Conservation (phyloP, 2,797 vertebrate species). For the Neostethus bicornis region DNA sequence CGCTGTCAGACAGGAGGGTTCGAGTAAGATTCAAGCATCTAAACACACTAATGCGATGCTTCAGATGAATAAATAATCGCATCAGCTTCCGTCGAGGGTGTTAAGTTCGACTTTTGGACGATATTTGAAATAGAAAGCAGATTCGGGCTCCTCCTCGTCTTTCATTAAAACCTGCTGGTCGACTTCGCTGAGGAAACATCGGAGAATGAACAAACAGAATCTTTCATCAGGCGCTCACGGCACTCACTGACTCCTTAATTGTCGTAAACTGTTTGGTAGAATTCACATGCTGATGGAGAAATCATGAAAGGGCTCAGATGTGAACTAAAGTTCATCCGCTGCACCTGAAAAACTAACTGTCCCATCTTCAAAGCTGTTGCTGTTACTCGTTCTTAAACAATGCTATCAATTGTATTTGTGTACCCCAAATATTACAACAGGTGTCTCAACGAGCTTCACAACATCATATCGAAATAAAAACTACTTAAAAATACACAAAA, state of each 20-base stretch:
- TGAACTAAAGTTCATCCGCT: constrained; percentile 13
- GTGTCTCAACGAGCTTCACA: too few relatives aligned
- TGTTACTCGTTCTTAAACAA: too few relatives aligned
- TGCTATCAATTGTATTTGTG: too few relatives aligned
- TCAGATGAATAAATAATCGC: not conserved
- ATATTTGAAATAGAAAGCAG: not conserved
- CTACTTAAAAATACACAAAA: too few relatives aligned
- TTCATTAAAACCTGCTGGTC: not conserved
- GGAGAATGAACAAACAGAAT: constrained; percentile 12
- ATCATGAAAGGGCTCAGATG: constrained; percentile 15
- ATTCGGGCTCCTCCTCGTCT: not conserved
- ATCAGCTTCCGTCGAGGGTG: not conserved
- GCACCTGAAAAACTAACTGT: too few relatives aligned
- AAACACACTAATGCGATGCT: not conserved
- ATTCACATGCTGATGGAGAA: constrained; percentile 12
- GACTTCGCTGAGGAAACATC: not conserved
- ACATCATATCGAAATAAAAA: too few relatives aligned
- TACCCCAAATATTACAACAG: too few relatives aligned
- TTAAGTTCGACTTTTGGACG: not conserved
- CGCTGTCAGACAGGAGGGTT: constrained; percentile 1
- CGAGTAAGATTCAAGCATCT: not conserved
- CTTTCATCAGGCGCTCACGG: constrained; percentile 7
- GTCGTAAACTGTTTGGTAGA: constrained; percentile 24
- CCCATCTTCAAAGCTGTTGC: too few relatives aligned
- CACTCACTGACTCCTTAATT: constrained; percentile 24